Conservation (phyloP, 2,113 vertebrate species). For the Alosa alosa region DNA sequence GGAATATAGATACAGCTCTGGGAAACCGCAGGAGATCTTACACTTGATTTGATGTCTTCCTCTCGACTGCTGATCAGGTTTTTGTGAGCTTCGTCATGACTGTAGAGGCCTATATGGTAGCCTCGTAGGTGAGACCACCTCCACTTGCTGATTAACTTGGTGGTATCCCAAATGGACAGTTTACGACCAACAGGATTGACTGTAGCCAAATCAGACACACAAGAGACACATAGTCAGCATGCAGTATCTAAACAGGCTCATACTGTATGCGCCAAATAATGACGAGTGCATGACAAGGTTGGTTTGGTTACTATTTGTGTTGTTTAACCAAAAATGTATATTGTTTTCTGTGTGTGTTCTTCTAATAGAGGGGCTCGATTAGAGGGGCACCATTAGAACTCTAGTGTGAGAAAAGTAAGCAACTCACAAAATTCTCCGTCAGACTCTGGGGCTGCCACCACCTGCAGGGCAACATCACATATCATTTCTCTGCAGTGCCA, state of each 20-base stretch:
- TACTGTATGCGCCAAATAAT: background rate
- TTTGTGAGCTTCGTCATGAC: background rate
- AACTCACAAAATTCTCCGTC: background rate
- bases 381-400: too few relatives aligned
- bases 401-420: background rate
- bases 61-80: background rate
- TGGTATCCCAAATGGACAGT: background rate
- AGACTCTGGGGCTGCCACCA: background rate
- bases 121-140: background rate
- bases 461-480: background rate
- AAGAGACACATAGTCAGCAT: background rate
- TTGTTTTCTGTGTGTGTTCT: too few relatives aligned
- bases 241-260: background rate
- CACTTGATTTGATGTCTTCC: background rate
- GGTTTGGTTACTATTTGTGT: too few relatives aligned
- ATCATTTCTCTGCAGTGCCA: background rate
- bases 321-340: too few relatives aligned
- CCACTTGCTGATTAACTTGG: constrained; percentile 21
- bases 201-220: background rate
- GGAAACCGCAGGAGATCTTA: background rate
- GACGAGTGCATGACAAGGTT: background rate
- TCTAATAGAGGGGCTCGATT: too few relatives aligned
- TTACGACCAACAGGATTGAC: background rate
- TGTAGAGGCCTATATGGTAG: background rate
- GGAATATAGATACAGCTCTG: too few relatives aligned